Base-by-base conservation (phyloP, 1,140 invertebrate species). In the Polypedilum vanderplanki region DNA sequence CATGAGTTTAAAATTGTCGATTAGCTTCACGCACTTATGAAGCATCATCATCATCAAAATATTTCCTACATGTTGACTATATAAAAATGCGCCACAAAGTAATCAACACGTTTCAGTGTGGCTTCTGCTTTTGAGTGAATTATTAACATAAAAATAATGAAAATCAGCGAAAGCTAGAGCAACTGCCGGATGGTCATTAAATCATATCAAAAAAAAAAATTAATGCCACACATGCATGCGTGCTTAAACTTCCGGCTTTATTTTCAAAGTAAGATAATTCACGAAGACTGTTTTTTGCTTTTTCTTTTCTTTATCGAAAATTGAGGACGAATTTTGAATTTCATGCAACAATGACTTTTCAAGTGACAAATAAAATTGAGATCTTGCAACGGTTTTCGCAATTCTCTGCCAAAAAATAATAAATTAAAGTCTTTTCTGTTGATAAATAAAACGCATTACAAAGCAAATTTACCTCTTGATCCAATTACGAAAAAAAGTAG, bases 131-230 rank as follows among this genome's bases (percentile, higher is more conserved):
- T 57, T n/a, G 15, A 8, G 41, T 57, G 0, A 57, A n/a, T 46
- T 4, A 12, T 57, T 57, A 12, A 1, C 46, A 57, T n/a, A n/a
- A 57, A 15, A 57, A n/a, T 57, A 57, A 57, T 57, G 46, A 12
- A 57, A 57, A 57, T 57, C n/a, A 57, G 46, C 46, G 46, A 57
- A 57, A 57, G 46, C n/a, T 57, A n/a, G 12, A n/a, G 12, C 46
- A 57, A 33, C 24, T 33, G 24, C 24, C 46, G 12, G 46, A 57
- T 57, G 46, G 46, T 57, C 46, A 57, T 12, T 57, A 57, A 57
- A 57, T 57, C 46, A 57, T n/a, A 57, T 57, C 46, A 57, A 57
- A 57, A 15, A 12, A 57, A n/a, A n/a, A 57, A 15, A 8, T 46
- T 57, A 4, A n/a, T 57, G 10, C 12, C 12, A n/a, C 12, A 57